phyloP scores from a whole-genome alignment of 2,888 invertebrate genomes.

The Altica lythri region DNA sequence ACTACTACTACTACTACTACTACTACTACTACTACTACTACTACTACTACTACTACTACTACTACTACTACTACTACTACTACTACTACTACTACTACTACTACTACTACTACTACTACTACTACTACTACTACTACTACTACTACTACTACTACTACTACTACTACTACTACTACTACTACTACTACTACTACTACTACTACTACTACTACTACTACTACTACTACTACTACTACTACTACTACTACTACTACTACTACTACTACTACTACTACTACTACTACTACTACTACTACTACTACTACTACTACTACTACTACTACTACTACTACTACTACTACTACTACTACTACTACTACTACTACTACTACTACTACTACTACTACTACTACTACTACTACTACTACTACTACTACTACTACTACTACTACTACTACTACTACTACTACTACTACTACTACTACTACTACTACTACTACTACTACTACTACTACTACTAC shows the following conservation, averaged over 20 bases:
- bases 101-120: constrained; percentile 8
- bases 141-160: not conserved
- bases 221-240: constrained; percentile 5
- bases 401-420: constrained; percentile 8
- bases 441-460: constrained; percentile 8
- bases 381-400: constrained; percentile 8
- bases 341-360: constrained; percentile 8
- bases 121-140: not conserved
- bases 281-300: constrained; percentile 8
- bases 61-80: constrained; percentile 12
- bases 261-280: constrained; percentile 8
- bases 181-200: constrained; percentile 6
- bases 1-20: constrained; percentile 12
- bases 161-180: constrained; percentile 8
- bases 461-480: constrained; percentile 8
- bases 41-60: constrained; percentile 12
- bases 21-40: constrained; percentile 12
- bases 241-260: constrained; percentile 8
- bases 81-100: constrained; percentile 12
- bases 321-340: constrained; percentile 8
- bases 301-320: constrained; percentile 8
- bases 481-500: constrained; percentile 8
- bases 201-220: constrained; percentile 7
- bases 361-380: constrained; percentile 8
- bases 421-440: constrained; percentile 8